A percentile compares a stretch with the other conserved stretches of the same genome.
phyloP scores from a whole-genome alignment of 2,888 invertebrate species.

The Harpalus rubripes region DNA sequence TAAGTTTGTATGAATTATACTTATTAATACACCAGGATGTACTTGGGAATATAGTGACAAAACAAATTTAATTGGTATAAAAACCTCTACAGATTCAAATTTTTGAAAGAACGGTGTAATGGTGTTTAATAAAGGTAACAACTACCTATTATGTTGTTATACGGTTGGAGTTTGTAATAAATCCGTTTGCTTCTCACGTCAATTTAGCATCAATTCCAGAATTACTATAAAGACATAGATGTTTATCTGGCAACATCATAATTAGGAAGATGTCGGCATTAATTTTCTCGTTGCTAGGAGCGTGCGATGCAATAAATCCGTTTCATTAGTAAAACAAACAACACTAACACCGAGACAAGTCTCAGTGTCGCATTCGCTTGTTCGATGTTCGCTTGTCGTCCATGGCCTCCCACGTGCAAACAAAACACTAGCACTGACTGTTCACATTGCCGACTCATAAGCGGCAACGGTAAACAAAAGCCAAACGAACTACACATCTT shows the following conservation, averaged over 20 bases:
- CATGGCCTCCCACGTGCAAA: slow-evolving; percentile 48
- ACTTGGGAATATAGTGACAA: too few species aligned
- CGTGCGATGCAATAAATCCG: slow-evolving; percentile 44
- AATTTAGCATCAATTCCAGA: not conserved
- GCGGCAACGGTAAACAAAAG: slow-evolving; percentile 39
- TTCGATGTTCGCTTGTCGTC: slow-evolving; percentile 50
- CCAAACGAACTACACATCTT: not conserved
- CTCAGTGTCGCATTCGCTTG: slow-evolving; percentile 39
- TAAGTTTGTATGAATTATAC: too few species aligned
- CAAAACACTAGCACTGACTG: slow-evolving; percentile 27
- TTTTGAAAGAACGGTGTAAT: not conserved
- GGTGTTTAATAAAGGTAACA: not conserved
- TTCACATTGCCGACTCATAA: slow-evolving; percentile 31
- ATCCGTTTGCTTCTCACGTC: not conserved
- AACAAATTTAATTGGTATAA: too few species aligned
- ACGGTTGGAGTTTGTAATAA: not conserved
- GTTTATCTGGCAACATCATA: slow-evolving; percentile 35
- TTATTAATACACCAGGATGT: too few species aligned
- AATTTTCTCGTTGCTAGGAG: slow-evolving; percentile 18
- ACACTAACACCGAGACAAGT: slow-evolving; percentile 1
- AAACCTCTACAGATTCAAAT: not conserved
- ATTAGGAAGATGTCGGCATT: slow-evolving; percentile 36
- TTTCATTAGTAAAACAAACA: slow-evolving; percentile 55
- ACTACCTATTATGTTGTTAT: slow-evolving; percentile 3
- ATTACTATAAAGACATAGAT: slow-evolving; percentile 5